A percentile compares a stretch with the other conserved stretches of the same genome.
Evolutionary conservation across 1,140 invertebrate genomes (phyloP).

Genomic region (Cyphomyrmex costatus): DNA sequence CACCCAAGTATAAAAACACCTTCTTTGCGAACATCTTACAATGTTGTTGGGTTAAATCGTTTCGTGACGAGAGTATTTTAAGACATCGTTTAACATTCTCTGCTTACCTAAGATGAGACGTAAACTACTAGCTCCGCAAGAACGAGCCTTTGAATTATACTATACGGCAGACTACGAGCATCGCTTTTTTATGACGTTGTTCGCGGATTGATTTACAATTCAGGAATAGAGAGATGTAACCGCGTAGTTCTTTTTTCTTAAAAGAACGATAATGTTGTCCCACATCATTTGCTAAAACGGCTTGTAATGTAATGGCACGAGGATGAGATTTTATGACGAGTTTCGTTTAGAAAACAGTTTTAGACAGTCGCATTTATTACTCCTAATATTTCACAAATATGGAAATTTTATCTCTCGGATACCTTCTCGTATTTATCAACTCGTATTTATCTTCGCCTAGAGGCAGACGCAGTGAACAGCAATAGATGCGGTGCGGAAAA

Average conservation of each 20-base stretch:
- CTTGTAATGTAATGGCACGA: constrained; percentile 29
- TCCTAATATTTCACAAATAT: background rate
- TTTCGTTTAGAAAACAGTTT: background rate
- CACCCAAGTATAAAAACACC: background rate
- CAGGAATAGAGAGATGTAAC: background rate
- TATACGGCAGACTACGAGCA: constrained; percentile 11
- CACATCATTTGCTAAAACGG: constrained; percentile 21
- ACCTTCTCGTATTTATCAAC: constrained; percentile 10
- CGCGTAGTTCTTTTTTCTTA: constrained; percentile 10
- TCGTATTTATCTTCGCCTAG: background rate
- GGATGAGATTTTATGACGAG: background rate
- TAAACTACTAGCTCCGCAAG: constrained; percentile 18
- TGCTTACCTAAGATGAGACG: constrained; percentile 38
- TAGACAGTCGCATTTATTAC: background rate
- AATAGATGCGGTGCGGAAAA: constrained; percentile 18
- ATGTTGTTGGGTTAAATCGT: constrained; percentile 47
- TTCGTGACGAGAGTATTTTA: constrained; percentile 50
- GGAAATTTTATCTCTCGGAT: background rate
- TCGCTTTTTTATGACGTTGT: constrained; percentile 47
- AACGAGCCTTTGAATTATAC: constrained; percentile 61
- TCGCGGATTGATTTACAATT: constrained; percentile 52
- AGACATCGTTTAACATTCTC: constrained; percentile 25
- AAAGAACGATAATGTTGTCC: constrained; percentile 42
- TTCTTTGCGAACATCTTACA: background rate
- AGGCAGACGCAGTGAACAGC: background rate